Base-by-base conservation (phyloP, 2,113 vertebrate species). In the Phylloscopus trochiloides region DNA sequence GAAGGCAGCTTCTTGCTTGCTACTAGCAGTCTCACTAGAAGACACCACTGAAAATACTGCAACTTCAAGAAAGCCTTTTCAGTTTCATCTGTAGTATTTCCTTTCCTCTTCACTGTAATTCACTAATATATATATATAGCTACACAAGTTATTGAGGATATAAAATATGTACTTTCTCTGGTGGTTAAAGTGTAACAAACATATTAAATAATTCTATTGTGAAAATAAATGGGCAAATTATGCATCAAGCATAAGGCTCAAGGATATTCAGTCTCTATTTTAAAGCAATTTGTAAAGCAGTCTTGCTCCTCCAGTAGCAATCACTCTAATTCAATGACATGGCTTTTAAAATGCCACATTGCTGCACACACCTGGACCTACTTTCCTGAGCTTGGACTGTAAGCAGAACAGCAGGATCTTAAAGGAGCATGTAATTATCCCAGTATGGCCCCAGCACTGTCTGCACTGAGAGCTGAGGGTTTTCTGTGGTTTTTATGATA, bases 331-430 rank as follows among this genome's bases (percentile, higher is more conserved):
- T 88, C 91, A 86, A 54, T 73, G 66, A 58, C 50, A 77, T 10
- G 4, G 10, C 57, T 86, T 91, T 74, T 80, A 74, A 82, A 88
- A 88, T 54, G 65, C 75, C 67, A 65, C 81, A 79, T 92, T 10
- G 12, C 68, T 76, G 79, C 48, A 72, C 32, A n/a, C 88, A 95
- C 47, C 68, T 83, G 72, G 43, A 82, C 75, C 29, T 86, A 54
- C 81, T 65, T 77, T 91, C 25, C 54, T 79, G 58, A 79, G 88
- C 51, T 77, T 58, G 82, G 45, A 82, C 76, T 94, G 81, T 83
- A 95, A 97, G 95, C 76, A 91, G 78, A 89, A 88, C 94, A 98
- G 93, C 90, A 92, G 78, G 86, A 89, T 88, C 72, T 92, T 74
- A 83, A 78, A 96, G 90, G 77, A 96, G 38, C 63, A 93, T 2